phyloP scores from a whole-genome alignment of 1,140 invertebrate species.

The Xylocopa sonorina region DNA sequence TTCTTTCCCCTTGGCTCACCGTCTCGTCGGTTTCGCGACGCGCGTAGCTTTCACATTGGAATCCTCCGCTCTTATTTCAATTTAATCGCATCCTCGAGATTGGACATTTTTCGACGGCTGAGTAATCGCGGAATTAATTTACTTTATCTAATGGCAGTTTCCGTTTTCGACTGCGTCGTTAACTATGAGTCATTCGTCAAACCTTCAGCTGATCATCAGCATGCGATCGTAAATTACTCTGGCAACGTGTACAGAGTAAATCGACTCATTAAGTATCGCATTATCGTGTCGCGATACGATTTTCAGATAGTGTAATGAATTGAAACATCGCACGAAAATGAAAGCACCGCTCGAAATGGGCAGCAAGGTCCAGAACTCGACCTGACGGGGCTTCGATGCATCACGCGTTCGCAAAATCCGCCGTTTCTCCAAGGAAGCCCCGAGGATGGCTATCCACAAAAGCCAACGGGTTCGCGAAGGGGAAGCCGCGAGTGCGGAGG shows the following conservation, averaged over 20 bases:
- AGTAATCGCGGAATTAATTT: neutral
- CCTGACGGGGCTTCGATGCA: conserved; percentile 42
- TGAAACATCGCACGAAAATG: too few relatives aligned
- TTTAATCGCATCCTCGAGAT: too few relatives aligned
- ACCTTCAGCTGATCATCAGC: neutral
- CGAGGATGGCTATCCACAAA: conserved; percentile 37
- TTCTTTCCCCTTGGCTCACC: neutral
- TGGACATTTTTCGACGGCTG: too few relatives aligned
- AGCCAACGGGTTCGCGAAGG: neutral
- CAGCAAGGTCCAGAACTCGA: neutral
- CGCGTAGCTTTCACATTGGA: too few relatives aligned
- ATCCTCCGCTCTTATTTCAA: too few relatives aligned
- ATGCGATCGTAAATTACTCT: neutral
- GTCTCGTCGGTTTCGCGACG: too few relatives aligned
- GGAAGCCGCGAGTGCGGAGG: conserved; percentile 27
- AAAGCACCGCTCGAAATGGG: neutral
- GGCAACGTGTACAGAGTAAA: neutral
- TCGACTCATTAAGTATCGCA: too few relatives aligned
- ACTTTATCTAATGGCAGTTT: neutral
- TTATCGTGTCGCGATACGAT: too few relatives aligned
- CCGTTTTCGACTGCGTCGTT: neutral
- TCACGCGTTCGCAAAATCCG: conserved; percentile 49
- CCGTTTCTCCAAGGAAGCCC: conserved; percentile 54
- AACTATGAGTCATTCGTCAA: neutral
- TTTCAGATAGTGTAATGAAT: too few relatives aligned